Evolutionary conservation across 1,140 invertebrate genomes (phyloP), one percentile per base, ranked within the genome.

Genomic region (Portunus trituberculatus): DNA sequence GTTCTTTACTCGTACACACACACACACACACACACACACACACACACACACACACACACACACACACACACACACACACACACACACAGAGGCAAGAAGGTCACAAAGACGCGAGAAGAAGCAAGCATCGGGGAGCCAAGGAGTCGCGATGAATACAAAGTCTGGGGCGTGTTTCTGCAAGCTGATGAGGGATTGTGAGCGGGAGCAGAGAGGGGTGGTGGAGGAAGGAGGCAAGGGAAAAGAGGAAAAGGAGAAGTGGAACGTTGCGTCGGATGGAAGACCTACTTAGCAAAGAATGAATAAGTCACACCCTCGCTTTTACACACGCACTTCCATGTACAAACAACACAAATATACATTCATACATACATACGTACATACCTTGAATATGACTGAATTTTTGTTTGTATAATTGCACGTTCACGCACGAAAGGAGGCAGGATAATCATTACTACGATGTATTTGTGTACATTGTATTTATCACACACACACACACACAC

Each of bases 1-100:
- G 52, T 86, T 86, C 28, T 12, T 12, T 88, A 88, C 67, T 28
- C 39, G 7, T 12, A 76, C 91, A 76, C 45, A 91, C 52, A 91
- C 46, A 76, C 28, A 82, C 52, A 82, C 91, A 76, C 91, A 76
- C 31, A 92, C 52, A 92, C 91, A 76, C 67, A 92, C 52, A 32
- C 91, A 83, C 91, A 92, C 91, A 82, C 59, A 82, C 59, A 32
- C 59, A 82, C 29, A 20, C 28, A 82, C 83, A 93, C 92, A 87
- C 92, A 87, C 92, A 52, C 92, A 86, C 82, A 86, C 92, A 86
- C 92, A 93, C 92, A 84, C 82, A 93, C 92, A 93, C 92, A 46
- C 92, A 86, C 92, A 48, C 76, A 86, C 92, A 52, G 39, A 84
- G 82, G 45, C 83, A 93, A 86, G 83, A 39, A 29, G 16, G 83